Base-by-base conservation (phyloP, 1,140 invertebrate species). In the Cyclargus thomasi region DNA sequence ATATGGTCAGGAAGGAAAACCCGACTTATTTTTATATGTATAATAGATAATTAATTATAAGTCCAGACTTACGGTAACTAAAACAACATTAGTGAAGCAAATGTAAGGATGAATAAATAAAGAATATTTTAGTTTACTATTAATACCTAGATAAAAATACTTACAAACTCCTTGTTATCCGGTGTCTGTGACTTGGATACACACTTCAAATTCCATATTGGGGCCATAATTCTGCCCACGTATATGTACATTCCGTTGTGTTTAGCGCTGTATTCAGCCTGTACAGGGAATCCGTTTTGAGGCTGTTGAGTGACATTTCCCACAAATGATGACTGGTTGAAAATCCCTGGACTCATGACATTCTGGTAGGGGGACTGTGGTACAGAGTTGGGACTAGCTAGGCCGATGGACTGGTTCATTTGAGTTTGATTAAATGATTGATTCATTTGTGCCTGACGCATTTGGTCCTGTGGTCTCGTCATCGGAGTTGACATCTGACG, bases 201-300 rank as follows among this genome's bases (percentile, higher is more conserved):
- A 74, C 95, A 95, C 71, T 93, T 93, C 67, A 94, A 82, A 75
- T 94, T 94, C 96, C 96, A 97, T 67, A 97, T 92, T 0, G 96
- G 95, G 67, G 96, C 91, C 6, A 99, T 83, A 74, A 99, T 95
- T 71, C 97, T 93, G 22, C 95, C 94, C 8, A 98, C 93, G 79
- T 97, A 98, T 3, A 99, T 91, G 90, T 99, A 99, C 0, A 99
- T 91, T 0, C 97, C 97, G 83, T 98, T 97, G 80, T 99, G 97
- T 88, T 98, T 98, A 3, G 95, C 93, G 2, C 96, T 97, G 81
- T 94, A 97, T 57, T 93, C 91, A 6, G 92, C 84, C 70, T 93
- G 93, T 62, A 92, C 69, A 8, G 78, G 81, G 68, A 74, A 87
- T 65, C 81, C 86, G 16, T 90, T 85, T 69, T 84, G 82, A 39